Evolutionary conservation across 2,113 vertebrate genomes (phyloP).

Genomic region (Lagenorhynchus albirostris): DNA sequence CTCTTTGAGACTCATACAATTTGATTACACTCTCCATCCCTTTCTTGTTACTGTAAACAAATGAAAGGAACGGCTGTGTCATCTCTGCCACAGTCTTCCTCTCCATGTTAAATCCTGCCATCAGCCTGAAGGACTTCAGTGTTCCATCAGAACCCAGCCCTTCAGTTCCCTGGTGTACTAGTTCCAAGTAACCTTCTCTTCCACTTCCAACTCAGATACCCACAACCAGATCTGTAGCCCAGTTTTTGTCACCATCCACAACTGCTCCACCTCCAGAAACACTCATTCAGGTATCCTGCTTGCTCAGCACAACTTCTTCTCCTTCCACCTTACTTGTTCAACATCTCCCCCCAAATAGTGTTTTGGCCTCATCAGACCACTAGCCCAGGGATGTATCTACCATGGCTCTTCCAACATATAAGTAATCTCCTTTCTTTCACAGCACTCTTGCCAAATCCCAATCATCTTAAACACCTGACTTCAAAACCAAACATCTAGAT

Average conservation of each 20-base stretch:
- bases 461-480: neutral
- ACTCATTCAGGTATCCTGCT: neutral
- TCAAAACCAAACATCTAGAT: neutral
- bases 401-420: neutral
- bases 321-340: neutral
- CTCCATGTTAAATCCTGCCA: neutral
- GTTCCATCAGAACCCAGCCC: neutral
- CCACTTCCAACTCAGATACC: neutral
- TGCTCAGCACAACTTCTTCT: neutral
- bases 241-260: neutral
- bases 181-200: neutral
- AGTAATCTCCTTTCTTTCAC: neutral
- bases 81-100: neutral
- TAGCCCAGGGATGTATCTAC: accelerated
- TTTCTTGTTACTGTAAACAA: neutral
- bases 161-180: neutral
- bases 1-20: neutral
- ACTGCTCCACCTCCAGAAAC: neutral
- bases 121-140: neutral
- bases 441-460: neutral
- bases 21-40: neutral
- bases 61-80: neutral
- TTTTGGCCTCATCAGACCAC: neutral
- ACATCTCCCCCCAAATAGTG: neutral
- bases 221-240: neutral